Evolutionary conservation across 2,888 invertebrate species (phyloP), one percentile per base, ranked within the genome.

Genomic region (Scaptomyza cyrtandrae): DNA sequence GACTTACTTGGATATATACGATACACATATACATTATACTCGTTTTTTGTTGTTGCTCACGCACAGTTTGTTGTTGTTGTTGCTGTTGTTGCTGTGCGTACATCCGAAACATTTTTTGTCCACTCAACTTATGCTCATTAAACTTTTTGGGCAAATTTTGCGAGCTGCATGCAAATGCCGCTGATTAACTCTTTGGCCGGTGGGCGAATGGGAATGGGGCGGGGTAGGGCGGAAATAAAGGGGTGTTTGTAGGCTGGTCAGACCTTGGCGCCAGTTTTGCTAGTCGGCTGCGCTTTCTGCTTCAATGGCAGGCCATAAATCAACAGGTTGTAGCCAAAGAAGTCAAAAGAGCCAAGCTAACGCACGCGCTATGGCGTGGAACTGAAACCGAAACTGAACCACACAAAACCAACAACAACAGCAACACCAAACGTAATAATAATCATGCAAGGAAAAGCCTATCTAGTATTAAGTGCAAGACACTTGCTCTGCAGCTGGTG

Each of bases 111-210:
- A 83, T 81, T 86, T 75, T 75, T 83, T 75, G 75, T 78, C 67
- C 65, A 80, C 75, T 84, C 86, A 75, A 60, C 65, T 83, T 86
- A 74, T 55, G 67, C 76, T 68, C 83, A 86, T 83, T 83, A 70
- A 78, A 83, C 70, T 83, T 86, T 86, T 83, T 80, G 78, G 84
- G 49, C 59, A 75, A 68, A 72, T 67, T 76, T 57, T 66, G 77
- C 74, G 84, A 63, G 61, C 62, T 80, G 83, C 83, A 83, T 83
- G 86, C 86, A 86, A 83, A 83, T 83, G 80, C 53, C 52, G 31
- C 71, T 80, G 79, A 83, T 83, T 86, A 80, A 66, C 43, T 16
- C 41, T 63, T 67, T 56, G 62, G 39, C 60, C n/a, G n/a, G n/a
- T n/a, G n/a, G n/a, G n/a, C n/a, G 24, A 27, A 5, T 11, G 11